These are phyloP conservation scores for Pyrocephalus nanus DNA, from an alignment of 2,797 vertebrate species.

Conservation along the genomic window DNA sequence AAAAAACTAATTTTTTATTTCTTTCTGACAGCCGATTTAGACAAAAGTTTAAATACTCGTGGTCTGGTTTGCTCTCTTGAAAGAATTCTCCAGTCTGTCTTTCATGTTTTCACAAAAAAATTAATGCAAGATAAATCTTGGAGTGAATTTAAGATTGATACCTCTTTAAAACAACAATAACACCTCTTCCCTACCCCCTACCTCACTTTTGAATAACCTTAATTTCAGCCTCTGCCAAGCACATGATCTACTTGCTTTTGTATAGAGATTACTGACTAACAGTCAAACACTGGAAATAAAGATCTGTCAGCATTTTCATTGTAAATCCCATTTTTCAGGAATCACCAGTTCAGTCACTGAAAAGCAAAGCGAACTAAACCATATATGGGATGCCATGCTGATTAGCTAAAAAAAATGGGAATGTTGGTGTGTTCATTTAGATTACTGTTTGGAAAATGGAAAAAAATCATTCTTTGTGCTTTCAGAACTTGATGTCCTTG, in stretches of 20 bases:
- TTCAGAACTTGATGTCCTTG: neutral
- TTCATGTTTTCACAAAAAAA: neutral
- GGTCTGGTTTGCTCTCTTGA: neutral
- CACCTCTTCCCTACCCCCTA: neutral
- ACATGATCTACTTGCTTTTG: constrained; percentile 27
- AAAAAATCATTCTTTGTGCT: neutral
- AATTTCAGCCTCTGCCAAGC: neutral
- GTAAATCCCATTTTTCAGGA: constrained; percentile 29
- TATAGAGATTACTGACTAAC: constrained; percentile 6
- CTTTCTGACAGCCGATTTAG: neutral
- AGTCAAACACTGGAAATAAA: neutral
- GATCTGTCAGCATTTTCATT: constrained; percentile 42
- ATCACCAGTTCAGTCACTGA: neutral
- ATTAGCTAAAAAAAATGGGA: neutral
- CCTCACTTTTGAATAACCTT: neutral
- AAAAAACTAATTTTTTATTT: neutral
- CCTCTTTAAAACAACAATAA: neutral
- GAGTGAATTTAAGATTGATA: neutral
- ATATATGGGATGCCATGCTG: neutral
- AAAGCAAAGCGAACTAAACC: neutral
- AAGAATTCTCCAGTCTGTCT: neutral
- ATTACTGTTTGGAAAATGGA: neutral
- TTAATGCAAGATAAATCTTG: neutral
- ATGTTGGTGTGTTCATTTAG: neutral
- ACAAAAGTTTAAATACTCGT: neutral